phyloP scores from a whole-genome alignment of 2,797 vertebrate species.

The Monodelphis domestica region DNA sequence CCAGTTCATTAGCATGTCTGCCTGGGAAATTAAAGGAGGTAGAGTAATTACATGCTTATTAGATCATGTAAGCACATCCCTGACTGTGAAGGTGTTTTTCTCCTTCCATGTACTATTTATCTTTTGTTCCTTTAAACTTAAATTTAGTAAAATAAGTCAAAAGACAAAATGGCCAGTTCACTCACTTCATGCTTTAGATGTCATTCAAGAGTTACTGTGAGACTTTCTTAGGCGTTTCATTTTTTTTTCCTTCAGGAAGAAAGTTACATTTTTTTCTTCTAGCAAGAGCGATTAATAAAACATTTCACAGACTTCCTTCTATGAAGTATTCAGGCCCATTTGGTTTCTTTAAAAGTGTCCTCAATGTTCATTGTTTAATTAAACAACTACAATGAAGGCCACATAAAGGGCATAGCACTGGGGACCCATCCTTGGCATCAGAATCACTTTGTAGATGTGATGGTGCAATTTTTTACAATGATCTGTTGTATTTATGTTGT shows the following conservation, averaged over 20 bases:
- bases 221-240: constrained; percentile 32
- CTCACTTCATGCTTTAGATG: neutral
- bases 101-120: neutral
- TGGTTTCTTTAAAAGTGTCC: constrained; percentile 63
- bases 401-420: constrained; percentile 46
- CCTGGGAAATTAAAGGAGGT: neutral
- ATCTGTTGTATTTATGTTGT: constrained; percentile 37
- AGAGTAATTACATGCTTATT: neutral
- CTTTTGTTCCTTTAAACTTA: neutral
- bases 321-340: constrained; percentile 49
- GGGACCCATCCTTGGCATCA: constrained; percentile 20
- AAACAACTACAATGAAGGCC: constrained; percentile 52
- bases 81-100: neutral
- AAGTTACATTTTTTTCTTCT: constrained; percentile 44
- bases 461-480: constrained; percentile 13
- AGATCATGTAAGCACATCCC: neutral
- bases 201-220: constrained; percentile 7
- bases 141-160: constrained; percentile 5
- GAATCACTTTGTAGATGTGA: constrained; percentile 25
- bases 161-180: neutral
- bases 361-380: constrained; percentile 53
- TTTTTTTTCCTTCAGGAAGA: neutral
- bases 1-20: neutral
- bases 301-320: constrained; percentile 42
- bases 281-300: constrained; percentile 60